Evolutionary conservation across 1,140 invertebrate genomes (phyloP).

Genomic region (Drepana arcuata): DNA sequence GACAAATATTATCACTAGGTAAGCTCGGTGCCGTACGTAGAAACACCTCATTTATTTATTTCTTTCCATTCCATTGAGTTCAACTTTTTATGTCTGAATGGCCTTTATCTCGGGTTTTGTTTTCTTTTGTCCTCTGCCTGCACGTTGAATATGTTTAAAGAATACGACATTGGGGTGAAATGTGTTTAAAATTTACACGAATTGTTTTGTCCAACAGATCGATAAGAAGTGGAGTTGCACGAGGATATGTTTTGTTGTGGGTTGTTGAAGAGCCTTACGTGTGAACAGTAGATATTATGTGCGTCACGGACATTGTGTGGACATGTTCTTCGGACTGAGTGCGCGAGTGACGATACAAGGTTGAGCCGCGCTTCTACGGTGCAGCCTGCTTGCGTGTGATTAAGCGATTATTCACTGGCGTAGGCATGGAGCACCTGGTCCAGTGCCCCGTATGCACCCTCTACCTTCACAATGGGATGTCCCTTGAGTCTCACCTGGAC

Average conservation of each 20-base stretch:
- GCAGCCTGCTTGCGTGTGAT: too few relatives aligned
- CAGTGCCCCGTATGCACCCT: slow-evolving; percentile 88
- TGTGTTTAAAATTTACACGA: slow-evolving; percentile 41
- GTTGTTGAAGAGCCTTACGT: slow-evolving; percentile 34
- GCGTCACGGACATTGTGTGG: slow-evolving; percentile 42
- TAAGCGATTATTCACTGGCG: slow-evolving; percentile 4
- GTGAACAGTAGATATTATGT: slow-evolving; percentile 51
- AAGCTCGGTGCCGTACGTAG: too few relatives aligned
- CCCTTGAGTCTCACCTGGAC: slow-evolving; percentile 82
- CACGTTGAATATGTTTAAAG: slow-evolving; percentile 46
- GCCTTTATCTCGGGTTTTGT: slow-evolving; percentile 68
- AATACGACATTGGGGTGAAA: slow-evolving; percentile 26
- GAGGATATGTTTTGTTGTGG: slow-evolving; percentile 56
- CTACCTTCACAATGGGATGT: slow-evolving; percentile 85
- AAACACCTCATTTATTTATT: too few relatives aligned
- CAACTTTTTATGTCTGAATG: slow-evolving; percentile 66
- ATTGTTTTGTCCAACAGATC: slow-evolving; percentile 63
- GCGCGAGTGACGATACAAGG: slow-evolving; percentile 20
- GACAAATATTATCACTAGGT: slow-evolving; percentile 47
- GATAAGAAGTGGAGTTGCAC: slow-evolving; percentile 53
- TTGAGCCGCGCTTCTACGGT: too few relatives aligned
- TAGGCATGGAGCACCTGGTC: slow-evolving; percentile 71
- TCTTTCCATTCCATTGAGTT: slow-evolving; percentile 39
- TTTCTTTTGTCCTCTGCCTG: slow-evolving; percentile 61
- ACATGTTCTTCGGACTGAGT: slow-evolving; percentile 34